Percentiles rank a stretch among this genome's conserved stretches.
phyloP scores from a whole-genome alignment of 1,140 invertebrate genomes.

The Daktulosphaira vitifoliae region DNA sequence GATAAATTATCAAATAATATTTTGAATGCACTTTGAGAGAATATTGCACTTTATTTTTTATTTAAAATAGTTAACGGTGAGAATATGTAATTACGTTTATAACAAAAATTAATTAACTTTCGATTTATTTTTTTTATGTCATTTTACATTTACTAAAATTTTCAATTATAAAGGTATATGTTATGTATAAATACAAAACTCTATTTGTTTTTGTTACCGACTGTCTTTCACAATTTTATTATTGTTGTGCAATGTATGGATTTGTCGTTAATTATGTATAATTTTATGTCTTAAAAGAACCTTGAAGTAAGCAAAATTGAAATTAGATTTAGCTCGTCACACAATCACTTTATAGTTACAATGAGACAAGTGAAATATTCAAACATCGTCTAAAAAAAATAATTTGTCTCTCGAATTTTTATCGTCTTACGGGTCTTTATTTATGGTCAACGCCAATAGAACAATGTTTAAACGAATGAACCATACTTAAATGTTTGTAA shows the following conservation, averaged over 20 bases:
- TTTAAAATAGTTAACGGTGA: not conserved
- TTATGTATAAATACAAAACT: not conserved
- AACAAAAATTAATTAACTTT: not conserved
- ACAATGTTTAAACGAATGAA: too few relatives aligned
- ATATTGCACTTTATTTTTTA: conserved; percentile 24
- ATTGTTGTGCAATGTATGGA: not conserved
- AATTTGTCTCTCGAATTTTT: too few relatives aligned
- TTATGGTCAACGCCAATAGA: too few relatives aligned
- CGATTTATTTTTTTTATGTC: conserved; percentile 4
- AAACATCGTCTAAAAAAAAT: too few relatives aligned
- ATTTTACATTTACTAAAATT: conserved; percentile 12
- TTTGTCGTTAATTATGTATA: not conserved
- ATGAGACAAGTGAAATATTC: too few relatives aligned
- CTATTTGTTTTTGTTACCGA: not conserved
- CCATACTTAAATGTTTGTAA: too few relatives aligned
- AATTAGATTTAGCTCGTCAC: too few relatives aligned
- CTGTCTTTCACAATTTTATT: not conserved
- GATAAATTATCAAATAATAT: too few relatives aligned
- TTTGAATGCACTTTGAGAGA: conserved; percentile 16
- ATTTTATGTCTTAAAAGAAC: not conserved
- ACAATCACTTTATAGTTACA: too few relatives aligned
- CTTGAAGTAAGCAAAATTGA: too few relatives aligned
- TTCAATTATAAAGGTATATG: not conserved
- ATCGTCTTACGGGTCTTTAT: too few relatives aligned
- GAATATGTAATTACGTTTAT: not conserved